Evolutionary conservation across 2,113 vertebrate species (phyloP), one percentile per base, ranked within the genome.

Genomic region (Paedocypris sp.): DNA sequence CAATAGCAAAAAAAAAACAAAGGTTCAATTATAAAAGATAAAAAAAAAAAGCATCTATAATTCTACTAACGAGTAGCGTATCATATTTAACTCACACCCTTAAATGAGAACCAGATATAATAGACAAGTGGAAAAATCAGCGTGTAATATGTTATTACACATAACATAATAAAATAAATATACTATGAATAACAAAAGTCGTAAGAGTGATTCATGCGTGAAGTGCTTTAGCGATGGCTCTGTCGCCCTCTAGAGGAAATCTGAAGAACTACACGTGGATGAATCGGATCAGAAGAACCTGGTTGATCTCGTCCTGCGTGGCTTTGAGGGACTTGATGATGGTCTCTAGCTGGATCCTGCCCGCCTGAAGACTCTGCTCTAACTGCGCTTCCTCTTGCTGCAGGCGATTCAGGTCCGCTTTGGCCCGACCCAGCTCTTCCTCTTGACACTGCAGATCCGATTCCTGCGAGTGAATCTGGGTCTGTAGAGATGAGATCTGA

Each of bases 291-390:
- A 12, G 3, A 50, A 13, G 20, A 64, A 99, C 95, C 92, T 98
- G 95, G 74, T 88, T 93, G 73, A 99, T 98, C 75, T 99, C 94
- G 0, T 98, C 93, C 60, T 99, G 94, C 0, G 95, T 99, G 35
- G 92, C 89, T 65, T 92, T 91, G 43, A 99, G 76, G 16, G 94
- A 97, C 70, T 90, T 95, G 64, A 98, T 92, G 68, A 99, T 98
- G 54, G 94, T 97, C 66, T 97, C 95, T 39, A 99, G 86, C 42
- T 99, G 94, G 26, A 88, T 87, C 47, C 89, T 91, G 5, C 95
- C 95, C 0, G 94, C 94, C 69, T 92, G 91, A 43, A 99, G 88
- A 23, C 92, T 97, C 80, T 97, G 94, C 65, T 97, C 94, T 31
- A 99, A 79, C 68, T 97, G 94, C 3, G 82, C 82, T 69, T 99